A percentile compares a stretch with the other conserved stretches of the same genome.
phyloP scores from a whole-genome alignment of 2,113 vertebrate genomes.

The Struthio camelus region DNA sequence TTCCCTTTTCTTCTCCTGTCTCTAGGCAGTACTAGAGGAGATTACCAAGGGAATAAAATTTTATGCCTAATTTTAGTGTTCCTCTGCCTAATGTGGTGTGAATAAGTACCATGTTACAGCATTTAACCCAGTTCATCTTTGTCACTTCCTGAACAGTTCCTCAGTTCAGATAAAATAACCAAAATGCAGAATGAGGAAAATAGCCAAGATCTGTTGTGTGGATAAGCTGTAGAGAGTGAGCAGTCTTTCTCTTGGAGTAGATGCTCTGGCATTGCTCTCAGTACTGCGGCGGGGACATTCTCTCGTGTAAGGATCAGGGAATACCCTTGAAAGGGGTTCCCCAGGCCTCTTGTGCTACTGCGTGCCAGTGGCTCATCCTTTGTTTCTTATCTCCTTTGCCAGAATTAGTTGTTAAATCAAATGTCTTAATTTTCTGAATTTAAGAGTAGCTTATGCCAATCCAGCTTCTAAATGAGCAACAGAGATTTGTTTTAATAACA shows the following conservation, averaged over 20 bases:
- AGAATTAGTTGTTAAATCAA: neutral
- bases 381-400: slow-evolving; percentile 19
- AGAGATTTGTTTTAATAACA: neutral
- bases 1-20: slow-evolving; percentile 22
- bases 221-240: neutral
- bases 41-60: slow-evolving; percentile 71
- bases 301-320: neutral
- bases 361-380: neutral
- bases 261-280: neutral
- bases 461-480: neutral
- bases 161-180: neutral
- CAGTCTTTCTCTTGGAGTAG: neutral
- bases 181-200: neutral
- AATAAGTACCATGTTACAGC: slow-evolving; percentile 62
- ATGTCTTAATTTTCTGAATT: neutral
- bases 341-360: neutral
- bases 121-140: slow-evolving; percentile 65
- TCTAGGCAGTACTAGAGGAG: slow-evolving; percentile 47
- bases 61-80: slow-evolving; percentile 71
- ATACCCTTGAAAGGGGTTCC: neutral
- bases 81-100: slow-evolving; percentile 70
- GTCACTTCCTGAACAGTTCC: slow-evolving; percentile 4
- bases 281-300: slow-evolving; percentile 22
- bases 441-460: neutral
- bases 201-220: neutral